Evolutionary conservation across 1,140 invertebrate genomes (phyloP), one percentile per base, ranked within the genome.

Genomic region (Antheraea pernyi): DNA sequence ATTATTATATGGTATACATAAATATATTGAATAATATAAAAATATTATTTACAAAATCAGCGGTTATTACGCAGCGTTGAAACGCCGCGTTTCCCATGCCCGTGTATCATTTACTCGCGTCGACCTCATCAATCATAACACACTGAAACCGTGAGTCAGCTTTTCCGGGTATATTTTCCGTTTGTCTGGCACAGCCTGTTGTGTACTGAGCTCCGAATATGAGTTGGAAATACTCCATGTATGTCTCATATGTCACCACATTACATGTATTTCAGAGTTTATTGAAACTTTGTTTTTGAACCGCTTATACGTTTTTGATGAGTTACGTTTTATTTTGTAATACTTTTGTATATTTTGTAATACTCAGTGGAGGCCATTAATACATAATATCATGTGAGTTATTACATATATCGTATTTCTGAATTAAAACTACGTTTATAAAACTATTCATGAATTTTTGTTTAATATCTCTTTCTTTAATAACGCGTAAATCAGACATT

Each of bases 101-200:
- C 65, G 48, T 59, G 42, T 46, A 11, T 11, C 9, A 5, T 11
- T 39, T 7, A 48, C 64, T 48, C 48, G 48, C 65, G n/a, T 36
- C 16, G 59, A 19, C 8, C 22, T 59, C 48, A 67, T 67, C 65
- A 39, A 67, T 67, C 65, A 67, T 59, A 59, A 16, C 30, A 67
- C 30, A 37, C 37, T 59, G 58, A 59, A 59, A 53, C n/a, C 22
- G 59, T 67, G 65, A 67, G 53, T 67, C 65, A 67, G 65, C 65
- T 16, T 7, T 67, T 37, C 30, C 39, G 48, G 13, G 65, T 53
- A 59, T 39, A 37, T 67, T 67, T 67, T 67, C 53, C 53, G 58
- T 59, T 67, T 22, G 19, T 59, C 65, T 59, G 65, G 19, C 65
- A 67, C 59, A 53, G 16, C 53, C 37, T 8, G 59, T 67, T 59